Conservation (phyloP, 2,113 vertebrate genomes). For the Galbula dea region DNA sequence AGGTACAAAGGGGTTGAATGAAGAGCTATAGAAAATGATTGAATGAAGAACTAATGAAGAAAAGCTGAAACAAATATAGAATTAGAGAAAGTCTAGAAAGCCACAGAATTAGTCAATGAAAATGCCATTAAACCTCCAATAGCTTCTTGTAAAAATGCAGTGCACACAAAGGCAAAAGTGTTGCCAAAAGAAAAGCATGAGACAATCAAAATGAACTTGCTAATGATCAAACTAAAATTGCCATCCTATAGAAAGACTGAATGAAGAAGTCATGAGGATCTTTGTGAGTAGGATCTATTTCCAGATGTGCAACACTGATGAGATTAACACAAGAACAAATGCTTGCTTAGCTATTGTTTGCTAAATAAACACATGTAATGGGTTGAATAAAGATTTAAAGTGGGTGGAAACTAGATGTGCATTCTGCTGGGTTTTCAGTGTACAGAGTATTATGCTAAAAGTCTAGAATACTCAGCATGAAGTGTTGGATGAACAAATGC, state of each 20-base stretch:
- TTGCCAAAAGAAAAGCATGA: not conserved
- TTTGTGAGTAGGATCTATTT: not conserved
- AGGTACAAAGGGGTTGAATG: not conserved
- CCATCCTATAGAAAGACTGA: not conserved
- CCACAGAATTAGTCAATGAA: not conserved
- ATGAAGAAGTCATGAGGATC: not conserved
- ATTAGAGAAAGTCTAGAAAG: not conserved
- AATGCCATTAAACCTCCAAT: not conserved
- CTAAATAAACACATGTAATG: not conserved
- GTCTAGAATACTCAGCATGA: not conserved
- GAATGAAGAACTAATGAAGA: slow-evolving; percentile 10
- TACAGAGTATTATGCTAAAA: not conserved
- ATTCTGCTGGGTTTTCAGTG: not conserved
- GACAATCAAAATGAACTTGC: not conserved
- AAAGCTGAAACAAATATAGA: not conserved
- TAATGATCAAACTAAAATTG: not conserved
- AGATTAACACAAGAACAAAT: not conserved
- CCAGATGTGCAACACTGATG: not conserved
- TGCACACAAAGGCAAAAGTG: not conserved
- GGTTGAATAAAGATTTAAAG: not conserved
- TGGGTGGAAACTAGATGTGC: not conserved
- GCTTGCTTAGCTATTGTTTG: not conserved
- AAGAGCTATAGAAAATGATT: not conserved
- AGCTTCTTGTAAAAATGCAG: not conserved
- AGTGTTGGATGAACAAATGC: not conserved